A percentile compares a stretch with the other conserved stretches of the same genome.
Evolutionary conservation across 2,888 invertebrate genomes (phyloP).

Genomic region (Leptopterna dolabrata): DNA sequence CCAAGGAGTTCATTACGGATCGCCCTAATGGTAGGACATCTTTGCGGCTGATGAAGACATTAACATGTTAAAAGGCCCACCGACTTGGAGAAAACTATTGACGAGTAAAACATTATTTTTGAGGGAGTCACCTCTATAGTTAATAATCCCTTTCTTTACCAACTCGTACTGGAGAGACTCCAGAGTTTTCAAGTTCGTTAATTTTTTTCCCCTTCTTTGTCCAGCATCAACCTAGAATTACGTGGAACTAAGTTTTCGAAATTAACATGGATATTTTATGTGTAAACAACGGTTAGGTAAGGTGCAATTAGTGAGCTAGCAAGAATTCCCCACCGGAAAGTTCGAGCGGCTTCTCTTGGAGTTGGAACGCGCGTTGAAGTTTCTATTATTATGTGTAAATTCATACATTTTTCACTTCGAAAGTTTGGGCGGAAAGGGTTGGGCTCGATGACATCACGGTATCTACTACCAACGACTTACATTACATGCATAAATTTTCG

Average conservation of each 20-base stretch:
- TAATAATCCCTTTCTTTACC: not conserved
- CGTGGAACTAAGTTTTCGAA: not conserved
- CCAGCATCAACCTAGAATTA: not conserved
- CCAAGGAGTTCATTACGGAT: slow-evolving; percentile 1
- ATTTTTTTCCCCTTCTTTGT: not conserved
- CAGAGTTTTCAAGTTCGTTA: not conserved
- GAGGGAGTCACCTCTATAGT: not conserved
- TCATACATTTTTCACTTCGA: no score
- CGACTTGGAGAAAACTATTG: not conserved
- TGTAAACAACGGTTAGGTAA: no score
- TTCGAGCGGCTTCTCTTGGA: no score
- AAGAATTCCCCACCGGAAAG: no score
- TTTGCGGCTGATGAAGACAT: slow-evolving; percentile 32
- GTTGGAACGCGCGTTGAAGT: no score
- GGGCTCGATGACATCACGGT: no score
- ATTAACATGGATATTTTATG: not conserved
- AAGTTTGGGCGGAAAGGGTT: no score
- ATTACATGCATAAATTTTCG: no score
- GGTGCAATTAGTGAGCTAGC: no score
- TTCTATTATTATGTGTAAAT: no score
- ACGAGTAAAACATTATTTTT: not conserved
- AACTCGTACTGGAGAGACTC: not conserved
- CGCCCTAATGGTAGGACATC: slow-evolving; percentile 36
- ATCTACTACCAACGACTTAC: no score
- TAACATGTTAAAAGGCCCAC: slow-evolving; percentile 42